phyloP scores from a whole-genome alignment of 2,888 invertebrate genomes.

The Agonopterix arenella region DNA sequence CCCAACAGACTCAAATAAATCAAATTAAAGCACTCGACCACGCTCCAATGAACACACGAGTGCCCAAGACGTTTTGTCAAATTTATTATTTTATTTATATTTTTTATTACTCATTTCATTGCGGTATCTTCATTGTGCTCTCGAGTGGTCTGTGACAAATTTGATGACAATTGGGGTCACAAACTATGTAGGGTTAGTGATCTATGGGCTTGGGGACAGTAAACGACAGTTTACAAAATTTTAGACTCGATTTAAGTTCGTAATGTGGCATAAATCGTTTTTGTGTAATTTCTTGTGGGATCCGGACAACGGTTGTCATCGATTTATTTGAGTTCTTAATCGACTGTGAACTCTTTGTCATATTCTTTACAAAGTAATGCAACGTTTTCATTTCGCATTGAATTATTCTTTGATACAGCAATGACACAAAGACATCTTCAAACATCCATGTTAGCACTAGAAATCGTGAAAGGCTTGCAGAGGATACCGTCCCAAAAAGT shows the following conservation, averaged over 20 bases:
- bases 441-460: too few relatives aligned
- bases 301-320: constrained; percentile 32
- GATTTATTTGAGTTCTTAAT: constrained; percentile 45
- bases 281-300: constrained; percentile 54
- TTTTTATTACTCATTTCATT: constrained; percentile 65
- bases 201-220: constrained; percentile 53
- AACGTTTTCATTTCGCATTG: background rate
- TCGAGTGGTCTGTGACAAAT: constrained; percentile 76
- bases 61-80: constrained; percentile 77
- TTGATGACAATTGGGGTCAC: constrained; percentile 69
- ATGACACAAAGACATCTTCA: background rate
- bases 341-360: constrained; percentile 49
- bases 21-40: constrained; percentile 70
- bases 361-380: background rate
- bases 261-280: constrained; percentile 59
- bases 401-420: background rate
- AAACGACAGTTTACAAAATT: constrained; percentile 67
- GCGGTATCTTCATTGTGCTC: constrained; percentile 59
- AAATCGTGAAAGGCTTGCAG: too few relatives aligned
- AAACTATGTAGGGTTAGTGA: constrained; percentile 46
- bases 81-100: constrained; percentile 75
- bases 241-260: constrained; percentile 65
- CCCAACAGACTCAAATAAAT: constrained; percentile 65
- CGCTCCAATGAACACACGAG: constrained; percentile 62
- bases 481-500: too few relatives aligned